These are phyloP conservation scores for Malthinus flaveolus DNA, from an alignment of 2,888 invertebrate genomes.

Conservation along the genomic window DNA sequence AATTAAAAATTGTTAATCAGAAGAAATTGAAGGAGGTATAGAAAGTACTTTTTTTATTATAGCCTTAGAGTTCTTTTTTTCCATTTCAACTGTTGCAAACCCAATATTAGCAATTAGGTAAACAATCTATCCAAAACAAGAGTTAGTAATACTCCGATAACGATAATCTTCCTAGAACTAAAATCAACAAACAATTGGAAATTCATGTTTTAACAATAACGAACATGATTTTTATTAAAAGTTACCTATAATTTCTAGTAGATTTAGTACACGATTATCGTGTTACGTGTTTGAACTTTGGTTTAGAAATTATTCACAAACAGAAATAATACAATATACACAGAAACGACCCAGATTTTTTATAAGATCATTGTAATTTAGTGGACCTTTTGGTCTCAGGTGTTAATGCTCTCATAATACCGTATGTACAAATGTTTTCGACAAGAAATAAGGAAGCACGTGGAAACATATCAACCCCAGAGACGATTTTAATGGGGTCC, in stretches of 20 bases:
- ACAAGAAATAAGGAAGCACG: no score
- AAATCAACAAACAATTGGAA: neutral
- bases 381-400: no score
- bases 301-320: neutral
- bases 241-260: neutral
- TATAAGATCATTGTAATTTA: no score
- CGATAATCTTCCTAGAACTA: neutral
- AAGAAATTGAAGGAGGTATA: no score
- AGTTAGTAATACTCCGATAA: neutral
- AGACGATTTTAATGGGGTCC: no score
- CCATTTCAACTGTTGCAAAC: neutral
- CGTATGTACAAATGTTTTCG: no score
- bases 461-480: no score
- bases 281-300: conserved; percentile 2
- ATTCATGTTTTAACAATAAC: neutral
- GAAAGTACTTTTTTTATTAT: no score
- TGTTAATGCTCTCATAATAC: no score
- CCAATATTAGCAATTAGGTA: neutral
- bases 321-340: conserved; percentile 18
- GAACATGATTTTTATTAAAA: neutral
- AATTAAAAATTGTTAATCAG: no score
- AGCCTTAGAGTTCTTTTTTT: neutral
- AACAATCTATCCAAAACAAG: neutral
- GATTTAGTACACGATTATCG: neutral
- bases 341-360: no score